A percentile compares a stretch with the other conserved stretches of the same genome.
These are phyloP conservation scores for Vimba vimba DNA, from an alignment of 2,113 vertebrate genomes.

Conservation along the genomic window DNA sequence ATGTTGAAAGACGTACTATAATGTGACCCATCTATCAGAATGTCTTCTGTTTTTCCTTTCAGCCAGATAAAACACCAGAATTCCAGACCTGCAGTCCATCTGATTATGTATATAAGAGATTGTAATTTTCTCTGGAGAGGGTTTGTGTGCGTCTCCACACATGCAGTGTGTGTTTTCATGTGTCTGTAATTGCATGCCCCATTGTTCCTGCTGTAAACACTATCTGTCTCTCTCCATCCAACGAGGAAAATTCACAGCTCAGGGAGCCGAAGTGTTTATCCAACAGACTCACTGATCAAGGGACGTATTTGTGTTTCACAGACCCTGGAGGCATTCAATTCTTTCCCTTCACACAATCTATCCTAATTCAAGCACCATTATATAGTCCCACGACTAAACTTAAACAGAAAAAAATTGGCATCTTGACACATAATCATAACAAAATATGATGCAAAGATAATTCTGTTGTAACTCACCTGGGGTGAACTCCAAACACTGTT, in stretches of 20 bases:
- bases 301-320: background rate
- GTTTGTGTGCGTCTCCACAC: background rate
- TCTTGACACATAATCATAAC: conserved; percentile 12
- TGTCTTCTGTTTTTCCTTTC: background rate
- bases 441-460: conserved; percentile 3
- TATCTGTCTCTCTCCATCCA: conserved; percentile 33
- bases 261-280: conserved; percentile 35
- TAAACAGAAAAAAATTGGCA: background rate
- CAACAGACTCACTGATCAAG: conserved; percentile 41
- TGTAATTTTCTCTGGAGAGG: background rate
- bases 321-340: background rate
- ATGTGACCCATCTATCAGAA: background rate
- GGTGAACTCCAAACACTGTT: conserved; percentile 4
- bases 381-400: conserved; percentile 7
- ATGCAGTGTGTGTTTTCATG: conserved; percentile 31
- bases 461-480: conserved; percentile 6
- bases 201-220: conserved; percentile 51
- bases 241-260: conserved; percentile 7
- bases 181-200: conserved; percentile 36
- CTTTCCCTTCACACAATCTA: background rate
- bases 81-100: conserved; percentile 21
- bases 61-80: background rate
- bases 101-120: conserved; percentile 28
- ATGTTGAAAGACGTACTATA: background rate
- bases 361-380: conserved; percentile 4